Conservation (phyloP, 2,888 invertebrate genomes). For the Stenichneumon culpator region DNA sequence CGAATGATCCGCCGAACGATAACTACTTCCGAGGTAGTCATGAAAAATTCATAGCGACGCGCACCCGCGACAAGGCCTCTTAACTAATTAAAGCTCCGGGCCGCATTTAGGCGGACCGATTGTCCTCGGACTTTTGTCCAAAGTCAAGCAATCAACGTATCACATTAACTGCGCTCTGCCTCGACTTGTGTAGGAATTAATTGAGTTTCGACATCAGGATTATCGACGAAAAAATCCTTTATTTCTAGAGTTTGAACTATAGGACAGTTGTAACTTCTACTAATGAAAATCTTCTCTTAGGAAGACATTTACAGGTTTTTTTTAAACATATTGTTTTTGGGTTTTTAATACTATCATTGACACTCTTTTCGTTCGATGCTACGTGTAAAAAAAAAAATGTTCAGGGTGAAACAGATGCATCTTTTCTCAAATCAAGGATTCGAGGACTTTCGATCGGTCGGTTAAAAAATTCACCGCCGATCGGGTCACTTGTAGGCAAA, state of each 20-base stretch:
- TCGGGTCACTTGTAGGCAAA: neutral
- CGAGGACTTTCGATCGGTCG: neutral
- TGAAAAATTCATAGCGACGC: neutral
- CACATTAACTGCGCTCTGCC: neutral
- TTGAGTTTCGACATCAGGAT: neutral
- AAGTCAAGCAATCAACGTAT: no score
- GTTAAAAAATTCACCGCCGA: neutral
- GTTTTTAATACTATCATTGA: neutral
- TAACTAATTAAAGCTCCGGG: neutral
- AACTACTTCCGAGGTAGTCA: neutral
- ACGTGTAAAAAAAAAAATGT: neutral
- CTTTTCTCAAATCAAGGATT: neutral
- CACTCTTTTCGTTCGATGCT: neutral
- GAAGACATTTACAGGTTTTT: neutral
- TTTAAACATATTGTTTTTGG: neutral
- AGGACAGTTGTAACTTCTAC: constrained; percentile 8
- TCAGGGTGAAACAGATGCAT: neutral
- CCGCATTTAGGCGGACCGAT: no score
- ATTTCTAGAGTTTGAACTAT: constrained; percentile 42
- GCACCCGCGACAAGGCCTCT: neutral
- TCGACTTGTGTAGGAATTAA: neutral
- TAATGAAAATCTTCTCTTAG: neutral
- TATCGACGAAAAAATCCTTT: constrained; percentile 24
- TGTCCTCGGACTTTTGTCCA: no score
- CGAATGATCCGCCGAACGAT: neutral